Base-by-base conservation (phyloP, 2,888 invertebrate genomes). In the Athalia cordata region DNA sequence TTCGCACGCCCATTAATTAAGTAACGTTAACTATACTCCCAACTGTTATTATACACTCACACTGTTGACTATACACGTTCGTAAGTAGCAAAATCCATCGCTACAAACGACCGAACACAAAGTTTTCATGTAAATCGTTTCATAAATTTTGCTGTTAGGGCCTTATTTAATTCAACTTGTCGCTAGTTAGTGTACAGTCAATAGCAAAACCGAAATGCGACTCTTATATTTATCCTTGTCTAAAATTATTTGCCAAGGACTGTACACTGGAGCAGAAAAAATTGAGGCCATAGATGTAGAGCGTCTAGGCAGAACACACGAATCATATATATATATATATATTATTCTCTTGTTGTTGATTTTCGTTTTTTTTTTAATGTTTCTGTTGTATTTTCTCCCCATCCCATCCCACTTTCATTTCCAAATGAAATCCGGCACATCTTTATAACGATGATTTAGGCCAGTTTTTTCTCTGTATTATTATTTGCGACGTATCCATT, bases 401-500 rank as follows among this genome's bases (percentile, higher is more conserved):
- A 52, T 13, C 52, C n/a, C 47, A n/a, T 47, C 8, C 29, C 47
- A 45, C 45, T 3, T 5, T 29, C 29, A 29, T 29, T 29, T 29
- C 29, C 43, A 64, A 64, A 64, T 64, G 6, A 11, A 64, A 64
- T 64, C 47, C 29, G 64, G 29, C 64, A 64, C 29, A 29, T 29
- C 29, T 29, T 29, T 29, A 29, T 29, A 67, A 50, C 50, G 45
- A 3, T 13, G 13, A 15, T 45, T 85, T 89, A 90, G 86, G 87
- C 89, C 80, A 89, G 84, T 83, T 90, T 89, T 80, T 90, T 90
- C 81, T 89, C 89, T 67, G 86, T 86, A 77, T 89, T 89, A 81
- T 89, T 89, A 81, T 89, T 90, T 64, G 91, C 92, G 77, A 93
- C 93, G 87, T 92, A 93, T 78, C 93, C 93, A 85, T 93, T 93